Evolutionary conservation across 2,113 vertebrate species (phyloP).

Genomic region (Leptobrachium leishanense): DNA sequence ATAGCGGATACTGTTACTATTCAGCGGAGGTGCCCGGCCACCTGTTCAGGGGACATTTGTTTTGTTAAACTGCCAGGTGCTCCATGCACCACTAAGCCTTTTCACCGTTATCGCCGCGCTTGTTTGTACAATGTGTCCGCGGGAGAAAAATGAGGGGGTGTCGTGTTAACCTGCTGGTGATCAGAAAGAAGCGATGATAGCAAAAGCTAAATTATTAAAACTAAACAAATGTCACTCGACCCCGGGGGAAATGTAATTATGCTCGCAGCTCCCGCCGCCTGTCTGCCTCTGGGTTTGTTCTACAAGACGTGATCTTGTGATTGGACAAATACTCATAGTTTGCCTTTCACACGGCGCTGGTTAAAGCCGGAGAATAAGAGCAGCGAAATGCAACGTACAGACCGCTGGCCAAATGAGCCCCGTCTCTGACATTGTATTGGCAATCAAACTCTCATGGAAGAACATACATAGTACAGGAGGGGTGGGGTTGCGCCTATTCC

Average conservation of each 20-base stretch:
- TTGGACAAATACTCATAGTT: too few relatives aligned
- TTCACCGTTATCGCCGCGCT: constrained; percentile 21
- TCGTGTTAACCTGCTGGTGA: constrained; percentile 22
- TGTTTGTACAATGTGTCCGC: constrained; percentile 34
- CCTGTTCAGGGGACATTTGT: constrained; percentile 9
- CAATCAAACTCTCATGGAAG: too few relatives aligned
- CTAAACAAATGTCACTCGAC: constrained; percentile 21
- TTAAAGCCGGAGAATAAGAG: too few relatives aligned
- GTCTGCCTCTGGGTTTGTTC: background rate
- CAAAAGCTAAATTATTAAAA: constrained; percentile 38
- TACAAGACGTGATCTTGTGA: background rate
- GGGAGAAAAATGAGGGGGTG: constrained; percentile 10
- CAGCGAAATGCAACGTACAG: too few relatives aligned
- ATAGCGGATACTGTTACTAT: constrained; percentile 25
- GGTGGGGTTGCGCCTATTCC: too few relatives aligned
- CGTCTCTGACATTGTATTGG: too few relatives aligned
- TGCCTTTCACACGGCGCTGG: too few relatives aligned
- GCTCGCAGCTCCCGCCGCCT: background rate
- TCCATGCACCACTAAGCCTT: background rate
- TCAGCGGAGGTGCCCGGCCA: constrained; percentile 14
- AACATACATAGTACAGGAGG: too few relatives aligned
- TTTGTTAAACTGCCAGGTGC: constrained; percentile 42
- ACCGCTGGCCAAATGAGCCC: too few relatives aligned
- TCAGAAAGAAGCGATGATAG: constrained; percentile 5
- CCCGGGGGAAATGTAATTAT: constrained; percentile 5